These are phyloP conservation scores for Tetropium fuscum DNA, from an alignment of 2,888 invertebrate species.

Conservation along the genomic window DNA sequence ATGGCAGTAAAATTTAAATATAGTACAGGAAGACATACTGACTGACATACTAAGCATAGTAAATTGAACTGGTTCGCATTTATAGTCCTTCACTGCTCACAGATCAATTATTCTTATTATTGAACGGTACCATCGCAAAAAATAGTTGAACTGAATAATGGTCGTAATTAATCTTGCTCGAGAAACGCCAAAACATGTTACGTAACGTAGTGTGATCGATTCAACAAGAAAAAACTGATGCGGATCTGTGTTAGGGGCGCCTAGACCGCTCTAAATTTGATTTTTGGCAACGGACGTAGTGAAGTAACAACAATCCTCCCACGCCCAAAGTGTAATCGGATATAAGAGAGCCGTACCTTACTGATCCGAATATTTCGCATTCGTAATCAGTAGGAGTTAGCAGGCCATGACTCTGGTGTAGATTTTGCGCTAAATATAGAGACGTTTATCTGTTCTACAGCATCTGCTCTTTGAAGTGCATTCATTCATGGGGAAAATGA, in stretches of 20 bases:
- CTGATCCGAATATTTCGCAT: not conserved
- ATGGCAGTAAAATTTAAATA: too few relatives aligned
- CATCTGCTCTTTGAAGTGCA: too few relatives aligned
- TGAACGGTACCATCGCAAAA: not conserved
- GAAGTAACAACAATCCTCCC: conserved; percentile 20
- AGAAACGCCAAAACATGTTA: not conserved
- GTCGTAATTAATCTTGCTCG: not conserved
- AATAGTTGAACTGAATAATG: not conserved
- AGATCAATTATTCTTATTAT: not conserved
- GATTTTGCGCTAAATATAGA: not conserved
- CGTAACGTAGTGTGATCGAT: too few relatives aligned
- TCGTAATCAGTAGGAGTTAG: not conserved
- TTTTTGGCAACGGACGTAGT: conserved; percentile 22
- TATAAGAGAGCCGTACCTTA: not conserved
- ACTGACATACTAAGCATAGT: too few relatives aligned
- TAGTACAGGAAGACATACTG: too few relatives aligned
- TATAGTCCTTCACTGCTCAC: not conserved
- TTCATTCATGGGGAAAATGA: too few relatives aligned
- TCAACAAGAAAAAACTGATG: not conserved
- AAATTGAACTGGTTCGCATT: not conserved
- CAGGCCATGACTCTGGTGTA: not conserved
- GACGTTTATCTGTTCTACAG: too few relatives aligned
- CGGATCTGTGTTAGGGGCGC: not conserved
- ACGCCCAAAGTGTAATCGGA: conserved; percentile 12
- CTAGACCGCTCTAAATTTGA: conserved; percentile 21